Evolutionary conservation across 2,888 invertebrate species (phyloP), one percentile per base, ranked within the genome.

Genomic region (Calliphora vomitoria): DNA sequence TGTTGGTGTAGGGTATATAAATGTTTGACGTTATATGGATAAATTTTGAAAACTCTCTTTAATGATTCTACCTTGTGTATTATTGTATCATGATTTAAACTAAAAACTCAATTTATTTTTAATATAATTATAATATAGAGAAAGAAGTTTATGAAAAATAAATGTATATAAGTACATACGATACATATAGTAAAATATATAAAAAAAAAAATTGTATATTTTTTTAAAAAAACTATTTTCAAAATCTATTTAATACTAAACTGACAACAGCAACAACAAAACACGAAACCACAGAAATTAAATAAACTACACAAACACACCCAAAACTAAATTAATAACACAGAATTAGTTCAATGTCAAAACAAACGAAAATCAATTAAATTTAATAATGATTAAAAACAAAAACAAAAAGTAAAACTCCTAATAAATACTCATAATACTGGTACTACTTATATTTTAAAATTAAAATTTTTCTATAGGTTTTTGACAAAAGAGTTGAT

Each of bases 271-370:
- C 31, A 58, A 11, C 4, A 25, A 5, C 8, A 62, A 62, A 62
- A 62, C n/a, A 35, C n/a, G 3, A 62, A 62, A 62, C 31, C 31
- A 35, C 31, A 64, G 3, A 41, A 41, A 44, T 18, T 44, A 6
- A 44, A 66, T 11, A 66, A 18, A 41, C 31, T 60, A 60, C 66
- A 66, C 66, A 20, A 10, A 41, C 11, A 20, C 41, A 41, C 18
- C 13, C 60, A 15, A 13, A 35, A 4, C 15, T 1, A 44, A 18
- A 66, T 18, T 6, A 13, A 35, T n/a, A 35, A 60, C 35, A 60
- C 60, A 18, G 11, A 66, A 25, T 41, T 41, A 66, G 66, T 66
- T 66, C 41, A 66, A 66, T 66, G 44, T 13, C 41, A 66, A 66
- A 66, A 66, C 20, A 66, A 66, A 38, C 4, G 35, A 64, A 64